Percentiles rank a stretch among this genome's conserved stretches.
Conservation (phyloP, 2,113 vertebrate genomes). For the Callionymus lyra region DNA sequence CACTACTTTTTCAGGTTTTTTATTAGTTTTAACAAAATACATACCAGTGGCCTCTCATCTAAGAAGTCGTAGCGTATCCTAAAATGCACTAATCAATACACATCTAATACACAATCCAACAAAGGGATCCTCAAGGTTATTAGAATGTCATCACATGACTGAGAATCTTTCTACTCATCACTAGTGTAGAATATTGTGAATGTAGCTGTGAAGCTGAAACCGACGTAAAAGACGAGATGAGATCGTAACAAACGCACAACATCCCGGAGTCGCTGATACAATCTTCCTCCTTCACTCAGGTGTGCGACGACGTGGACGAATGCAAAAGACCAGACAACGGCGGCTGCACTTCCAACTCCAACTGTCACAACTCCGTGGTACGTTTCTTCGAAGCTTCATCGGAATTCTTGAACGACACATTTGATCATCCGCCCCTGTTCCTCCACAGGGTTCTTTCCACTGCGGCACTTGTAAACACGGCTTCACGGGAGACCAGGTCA, state of each 20-base stretch:
- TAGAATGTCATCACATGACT: too few species aligned
- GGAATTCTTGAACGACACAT: background rate
- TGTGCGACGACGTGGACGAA: conserved; percentile 83
- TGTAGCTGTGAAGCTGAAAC: too few species aligned
- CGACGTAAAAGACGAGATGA: too few species aligned
- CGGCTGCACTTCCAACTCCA: conserved; percentile 81
- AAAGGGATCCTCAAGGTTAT: too few species aligned
- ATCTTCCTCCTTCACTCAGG: conserved; percentile 30
- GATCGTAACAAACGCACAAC: too few species aligned
- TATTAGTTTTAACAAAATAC: too few species aligned
- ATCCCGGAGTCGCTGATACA: too few species aligned
- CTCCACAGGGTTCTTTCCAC: conserved; percentile 80
- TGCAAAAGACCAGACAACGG: conserved; percentile 77
- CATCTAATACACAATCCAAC: too few species aligned
- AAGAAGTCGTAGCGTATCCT: background rate
- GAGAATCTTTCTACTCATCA: too few species aligned
- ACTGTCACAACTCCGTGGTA: conserved; percentile 89
- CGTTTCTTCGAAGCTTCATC: conserved; percentile 22
- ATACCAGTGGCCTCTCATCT: too few species aligned
- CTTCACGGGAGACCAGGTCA: conserved; percentile 81
- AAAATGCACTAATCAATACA: background rate
- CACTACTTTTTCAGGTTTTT: too few species aligned
- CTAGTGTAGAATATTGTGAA: too few species aligned
- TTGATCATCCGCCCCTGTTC: conserved; percentile 3
- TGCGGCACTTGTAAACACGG: conserved; percentile 86